These are phyloP conservation scores for Saimiri boliviensis DNA, from an alignment of 2,113 vertebrate species.

Conservation along the genomic window DNA sequence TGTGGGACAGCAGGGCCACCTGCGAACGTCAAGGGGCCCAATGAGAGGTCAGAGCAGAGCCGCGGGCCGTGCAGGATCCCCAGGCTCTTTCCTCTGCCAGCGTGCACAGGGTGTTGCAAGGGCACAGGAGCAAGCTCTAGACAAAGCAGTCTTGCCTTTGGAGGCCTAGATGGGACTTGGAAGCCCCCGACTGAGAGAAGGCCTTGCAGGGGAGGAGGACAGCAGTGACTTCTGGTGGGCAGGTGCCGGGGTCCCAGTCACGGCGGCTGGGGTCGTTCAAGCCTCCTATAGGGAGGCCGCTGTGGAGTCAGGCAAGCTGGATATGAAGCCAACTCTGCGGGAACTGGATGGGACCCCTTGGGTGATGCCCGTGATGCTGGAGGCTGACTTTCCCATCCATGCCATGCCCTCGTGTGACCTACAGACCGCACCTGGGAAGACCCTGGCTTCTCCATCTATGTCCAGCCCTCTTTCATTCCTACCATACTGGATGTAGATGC, in stretches of 20 bases:
- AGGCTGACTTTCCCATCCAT: no score
- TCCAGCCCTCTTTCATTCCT: background rate
- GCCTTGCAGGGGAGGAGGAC: rapidly evolving
- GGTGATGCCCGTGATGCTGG: rapidly evolving
- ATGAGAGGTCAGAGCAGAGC: rapidly evolving
- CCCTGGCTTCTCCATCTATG: rapidly evolving
- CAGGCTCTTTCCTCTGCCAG: background rate
- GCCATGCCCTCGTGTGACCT: background rate
- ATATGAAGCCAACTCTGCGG: rapidly evolving
- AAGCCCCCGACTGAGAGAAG: background rate
- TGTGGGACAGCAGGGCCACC: rapidly evolving
- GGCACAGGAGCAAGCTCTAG: rapidly evolving
- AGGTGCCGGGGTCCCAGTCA: background rate
- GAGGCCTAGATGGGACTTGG: background rate
- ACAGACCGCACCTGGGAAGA: background rate
- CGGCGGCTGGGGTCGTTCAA: no score
- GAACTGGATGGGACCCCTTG: rapidly evolving
- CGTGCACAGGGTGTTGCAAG: rapidly evolving
- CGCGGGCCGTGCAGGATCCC: background rate
- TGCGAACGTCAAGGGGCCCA: rapidly evolving
- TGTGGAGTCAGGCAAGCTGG: background rate
- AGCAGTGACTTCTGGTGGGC: rapidly evolving
- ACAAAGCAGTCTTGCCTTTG: background rate
- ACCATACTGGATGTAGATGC: rapidly evolving
- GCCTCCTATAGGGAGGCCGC: background rate